phyloP scores from a whole-genome alignment of 2,797 vertebrate genomes.

The Peromyscus melanophrys region DNA sequence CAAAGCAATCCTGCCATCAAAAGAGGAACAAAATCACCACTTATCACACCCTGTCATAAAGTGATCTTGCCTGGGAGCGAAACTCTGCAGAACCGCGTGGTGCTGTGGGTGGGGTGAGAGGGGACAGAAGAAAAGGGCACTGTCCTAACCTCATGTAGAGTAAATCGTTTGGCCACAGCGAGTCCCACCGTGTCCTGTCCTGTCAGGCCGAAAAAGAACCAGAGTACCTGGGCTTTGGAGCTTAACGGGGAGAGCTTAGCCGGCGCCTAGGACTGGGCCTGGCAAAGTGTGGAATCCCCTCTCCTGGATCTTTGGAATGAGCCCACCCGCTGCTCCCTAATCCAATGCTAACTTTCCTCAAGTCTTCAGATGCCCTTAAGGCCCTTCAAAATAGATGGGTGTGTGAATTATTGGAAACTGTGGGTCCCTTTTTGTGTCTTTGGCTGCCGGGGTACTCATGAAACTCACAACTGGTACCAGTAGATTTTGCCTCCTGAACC shows the following conservation, averaged over 20 bases:
- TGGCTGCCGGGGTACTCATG: rapidly evolving
- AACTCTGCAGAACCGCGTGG: constrained; percentile 39
- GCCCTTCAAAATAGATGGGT: not conserved
- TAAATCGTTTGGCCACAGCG: not conserved
- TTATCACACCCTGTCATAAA: constrained; percentile 87
- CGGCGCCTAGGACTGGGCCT: not conserved
- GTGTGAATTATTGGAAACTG: not conserved
- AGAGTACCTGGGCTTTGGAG: not conserved
- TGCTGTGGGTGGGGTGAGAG: not conserved
- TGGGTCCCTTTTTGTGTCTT: not conserved
- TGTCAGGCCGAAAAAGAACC: not conserved
- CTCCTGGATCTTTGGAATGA: not conserved
- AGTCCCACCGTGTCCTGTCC: rapidly evolving
- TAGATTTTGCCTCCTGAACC: not conserved
- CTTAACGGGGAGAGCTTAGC: not conserved
- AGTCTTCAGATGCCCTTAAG: not conserved
- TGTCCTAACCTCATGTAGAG: not conserved
- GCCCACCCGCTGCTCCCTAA: not conserved
- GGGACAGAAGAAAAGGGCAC: not conserved
- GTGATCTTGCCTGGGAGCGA: constrained; percentile 84
- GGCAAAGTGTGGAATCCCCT: rapidly evolving
- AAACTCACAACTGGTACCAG: not conserved
- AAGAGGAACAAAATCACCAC: constrained; percentile 86
- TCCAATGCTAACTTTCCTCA: not conserved
- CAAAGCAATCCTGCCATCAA: constrained; percentile 87